Conservation (phyloP, 2,113 vertebrate species). For the Hepsetus odoe region DNA sequence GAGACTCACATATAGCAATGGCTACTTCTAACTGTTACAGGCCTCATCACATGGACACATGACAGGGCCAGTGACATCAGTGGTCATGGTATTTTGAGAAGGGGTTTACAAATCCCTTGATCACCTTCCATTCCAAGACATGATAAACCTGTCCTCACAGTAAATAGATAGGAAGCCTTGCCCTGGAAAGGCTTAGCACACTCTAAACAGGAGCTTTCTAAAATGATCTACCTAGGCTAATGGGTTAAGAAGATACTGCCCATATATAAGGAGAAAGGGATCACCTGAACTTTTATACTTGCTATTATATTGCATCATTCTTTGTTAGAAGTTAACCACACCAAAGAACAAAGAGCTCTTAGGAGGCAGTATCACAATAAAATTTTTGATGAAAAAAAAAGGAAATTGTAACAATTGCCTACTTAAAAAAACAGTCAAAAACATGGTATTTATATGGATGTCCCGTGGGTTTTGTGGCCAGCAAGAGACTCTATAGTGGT, state of each 20-base stretch:
- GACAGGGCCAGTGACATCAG: constrained; percentile 44
- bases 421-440: not conserved
- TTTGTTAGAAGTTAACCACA: not conserved
- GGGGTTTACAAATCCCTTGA: constrained; percentile 47
- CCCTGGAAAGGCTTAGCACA: constrained; percentile 3
- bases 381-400: no score
- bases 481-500: not conserved
- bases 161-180: constrained; percentile 29
- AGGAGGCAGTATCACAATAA: not conserved
- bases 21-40: no score
- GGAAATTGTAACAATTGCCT: no score
- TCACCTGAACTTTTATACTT: not conserved
- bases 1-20: no score
- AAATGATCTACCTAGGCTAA: constrained; percentile 4
- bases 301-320: not conserved
- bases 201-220: constrained; percentile 6
- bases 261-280: not conserved
- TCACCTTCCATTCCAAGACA: constrained; percentile 28
- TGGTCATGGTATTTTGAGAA: constrained; percentile 38
- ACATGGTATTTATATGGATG: not conserved
- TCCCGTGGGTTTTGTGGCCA: not conserved
- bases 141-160: constrained; percentile 29
- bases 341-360: not conserved
- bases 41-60: no score
- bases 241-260: constrained; percentile 30